Percentiles rank a stretch among this genome's conserved stretches.
These are phyloP conservation scores for Chalcosyrphus nemorum DNA, from an alignment of 2,888 invertebrate genomes.

Conservation along the genomic window DNA sequence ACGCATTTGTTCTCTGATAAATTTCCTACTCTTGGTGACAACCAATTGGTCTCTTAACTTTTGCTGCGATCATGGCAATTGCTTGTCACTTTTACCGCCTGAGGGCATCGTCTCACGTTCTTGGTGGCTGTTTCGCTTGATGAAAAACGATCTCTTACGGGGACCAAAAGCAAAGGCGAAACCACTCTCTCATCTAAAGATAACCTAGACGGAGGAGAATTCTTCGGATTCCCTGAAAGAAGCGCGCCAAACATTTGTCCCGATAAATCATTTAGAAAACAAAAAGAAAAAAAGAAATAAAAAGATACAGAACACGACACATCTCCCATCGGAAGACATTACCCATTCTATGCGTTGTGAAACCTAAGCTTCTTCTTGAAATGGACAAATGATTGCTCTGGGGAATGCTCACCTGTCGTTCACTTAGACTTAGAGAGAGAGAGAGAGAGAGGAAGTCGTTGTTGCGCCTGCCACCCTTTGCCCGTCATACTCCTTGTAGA, in stretches of 20 bases:
- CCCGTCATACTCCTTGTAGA: constrained; percentile 32
- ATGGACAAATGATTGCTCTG: constrained; percentile 64
- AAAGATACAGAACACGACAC: constrained; percentile 27
- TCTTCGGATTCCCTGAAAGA: constrained; percentile 71
- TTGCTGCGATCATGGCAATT: constrained; percentile 49
- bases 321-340: neutral
- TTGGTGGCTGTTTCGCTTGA: constrained; percentile 24
- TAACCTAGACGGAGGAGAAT: constrained; percentile 72
- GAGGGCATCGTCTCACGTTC: constrained; percentile 47
- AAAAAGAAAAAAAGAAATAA: constrained; percentile 20
- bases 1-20: constrained; percentile 66
- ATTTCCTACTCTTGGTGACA: constrained; percentile 53
- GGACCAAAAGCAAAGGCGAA: constrained; percentile 22
- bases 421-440: constrained; percentile 37
- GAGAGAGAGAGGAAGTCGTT: constrained; percentile 44
- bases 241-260: constrained; percentile 74
- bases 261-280: constrained; percentile 73
- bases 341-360: constrained; percentile 9
- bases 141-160: constrained; percentile 46
- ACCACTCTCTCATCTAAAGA: constrained; percentile 64
- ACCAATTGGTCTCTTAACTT: constrained; percentile 66
- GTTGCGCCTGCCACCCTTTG: neutral
- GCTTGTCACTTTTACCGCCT: constrained; percentile 48
- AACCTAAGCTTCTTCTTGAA: constrained; percentile 56
- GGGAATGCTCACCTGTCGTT: constrained; percentile 70